phyloP scores from a whole-genome alignment of 2,888 invertebrate genomes.

The Drosophila lutescens region DNA sequence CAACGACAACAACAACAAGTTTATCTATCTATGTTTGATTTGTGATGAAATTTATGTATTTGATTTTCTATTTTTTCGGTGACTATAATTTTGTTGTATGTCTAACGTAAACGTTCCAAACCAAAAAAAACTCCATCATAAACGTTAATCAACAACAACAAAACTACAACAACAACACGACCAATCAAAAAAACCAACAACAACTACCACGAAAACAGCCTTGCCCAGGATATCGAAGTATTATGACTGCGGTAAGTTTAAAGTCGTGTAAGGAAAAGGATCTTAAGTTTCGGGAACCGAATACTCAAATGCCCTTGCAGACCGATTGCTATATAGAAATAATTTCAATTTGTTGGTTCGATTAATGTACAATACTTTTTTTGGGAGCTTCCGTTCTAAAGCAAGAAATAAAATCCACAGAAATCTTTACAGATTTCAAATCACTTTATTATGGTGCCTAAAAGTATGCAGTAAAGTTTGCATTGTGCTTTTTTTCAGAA shows the following conservation, averaged over 20 bases:
- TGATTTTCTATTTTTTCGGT: slow-evolving; percentile 74
- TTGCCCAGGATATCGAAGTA: slow-evolving; percentile 88
- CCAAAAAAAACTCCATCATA: slow-evolving; percentile 53
- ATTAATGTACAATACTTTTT: background rate
- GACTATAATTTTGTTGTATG: slow-evolving; percentile 66
- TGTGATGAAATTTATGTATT: slow-evolving; percentile 56
- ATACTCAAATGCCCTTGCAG: slow-evolving; percentile 13
- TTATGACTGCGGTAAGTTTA: slow-evolving; percentile 87
- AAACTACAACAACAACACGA: slow-evolving; percentile 49
- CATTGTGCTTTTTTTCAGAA: no score
- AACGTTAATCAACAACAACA: slow-evolving; percentile 62
- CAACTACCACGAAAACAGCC: slow-evolving; percentile 82
- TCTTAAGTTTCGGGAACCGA: slow-evolving; percentile 8
- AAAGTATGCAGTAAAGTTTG: no score
- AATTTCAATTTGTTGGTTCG: background rate
- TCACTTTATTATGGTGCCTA: no score
- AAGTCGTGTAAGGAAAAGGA: background rate
- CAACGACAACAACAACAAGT: slow-evolving; percentile 12
- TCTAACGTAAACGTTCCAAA: slow-evolving; percentile 46
- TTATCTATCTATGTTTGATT: slow-evolving; percentile 37
- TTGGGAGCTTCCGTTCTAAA: no score
- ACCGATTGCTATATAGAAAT: background rate
- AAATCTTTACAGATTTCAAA: no score
- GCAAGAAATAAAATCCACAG: no score
- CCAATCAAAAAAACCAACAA: slow-evolving; percentile 41